These are phyloP conservation scores for Patiria pectinifera DNA, from an alignment of 53 echinoderm and acorn worm species.

Conservation along the genomic window DNA sequence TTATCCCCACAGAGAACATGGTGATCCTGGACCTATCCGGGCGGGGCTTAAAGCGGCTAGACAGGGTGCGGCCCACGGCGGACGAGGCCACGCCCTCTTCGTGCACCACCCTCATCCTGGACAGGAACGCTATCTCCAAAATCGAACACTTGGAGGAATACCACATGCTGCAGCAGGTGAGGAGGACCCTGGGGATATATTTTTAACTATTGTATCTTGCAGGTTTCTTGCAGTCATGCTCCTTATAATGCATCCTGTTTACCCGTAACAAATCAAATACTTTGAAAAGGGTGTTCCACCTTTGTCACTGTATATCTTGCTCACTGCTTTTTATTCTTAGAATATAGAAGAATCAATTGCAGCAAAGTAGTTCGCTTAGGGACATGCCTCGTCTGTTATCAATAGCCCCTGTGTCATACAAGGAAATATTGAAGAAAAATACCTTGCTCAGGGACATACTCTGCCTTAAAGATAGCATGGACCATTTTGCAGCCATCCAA, in stretches of 20 bases:
- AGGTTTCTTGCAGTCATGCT: background rate
- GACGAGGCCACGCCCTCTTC: slow-evolving; percentile 57
- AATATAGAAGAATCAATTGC: too few species aligned
- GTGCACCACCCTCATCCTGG: slow-evolving; percentile 94
- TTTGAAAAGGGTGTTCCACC: background rate
- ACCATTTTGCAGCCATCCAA: too few species aligned
- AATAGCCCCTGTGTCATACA: too few species aligned
- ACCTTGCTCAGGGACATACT: too few species aligned
- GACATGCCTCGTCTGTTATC: too few species aligned
- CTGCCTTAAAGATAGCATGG: too few species aligned
- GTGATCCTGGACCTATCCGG: slow-evolving; percentile 89
- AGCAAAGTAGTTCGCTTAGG: too few species aligned
- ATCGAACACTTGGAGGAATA: slow-evolving; percentile 89
- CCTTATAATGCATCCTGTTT: background rate
- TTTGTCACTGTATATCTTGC: too few species aligned
- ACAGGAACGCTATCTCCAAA: slow-evolving; percentile 93
- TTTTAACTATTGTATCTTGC: background rate
- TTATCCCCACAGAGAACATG: slow-evolving; percentile 81
- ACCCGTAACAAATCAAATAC: background rate
- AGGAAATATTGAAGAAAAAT: too few species aligned
- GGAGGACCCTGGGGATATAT: background rate
- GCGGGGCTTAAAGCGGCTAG: slow-evolving; percentile 88
- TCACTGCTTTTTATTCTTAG: too few species aligned
- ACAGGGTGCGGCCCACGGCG: slow-evolving; percentile 54
- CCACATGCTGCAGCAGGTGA: slow-evolving; percentile 90